Evolutionary conservation across 2,113 vertebrate species (phyloP), one percentile per base, ranked within the genome.

Genomic region (Vireo altiloquus): DNA sequence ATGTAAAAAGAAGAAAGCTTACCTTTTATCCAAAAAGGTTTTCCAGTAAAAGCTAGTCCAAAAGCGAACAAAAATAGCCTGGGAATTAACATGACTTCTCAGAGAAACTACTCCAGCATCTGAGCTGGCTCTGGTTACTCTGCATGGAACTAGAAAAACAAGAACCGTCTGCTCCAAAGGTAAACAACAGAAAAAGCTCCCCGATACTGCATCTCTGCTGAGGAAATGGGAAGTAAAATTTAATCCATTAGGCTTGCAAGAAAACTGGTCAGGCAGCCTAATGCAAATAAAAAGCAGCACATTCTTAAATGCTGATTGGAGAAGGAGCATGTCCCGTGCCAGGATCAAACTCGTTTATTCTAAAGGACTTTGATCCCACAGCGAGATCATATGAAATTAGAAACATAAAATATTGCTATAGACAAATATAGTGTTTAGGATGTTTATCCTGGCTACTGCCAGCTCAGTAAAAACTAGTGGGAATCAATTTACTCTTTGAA

Each of bases 231-330:
- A 95, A 97, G 88, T 93, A 90, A 90, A 95, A 91, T 66, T 79
- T 59, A 81, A 94, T 82, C 85, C 66, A 78, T 17, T 16, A 35
- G 82, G 76, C 81, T 90, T 28, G 70, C 9, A 44, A 89, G 63
- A 70, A 93, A 96, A 96, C 96, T 94, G 95, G 96, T 97, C 82
- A 76, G 95, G 28, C 96, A 76, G 88, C 94, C 82, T 93, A 91
- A 81, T 2, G 92, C 85, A 81, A 93, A 92, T 46, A 83, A 75
- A 95, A 93, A 86, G 71, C 88, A 86, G 79, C 54, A 16, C 66
- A 5, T 72, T 77, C 71, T 64, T 35, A 47, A 68, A 42, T 35
- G 79, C 66, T 80, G 96, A 87, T 86, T 93, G 90, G 90, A 92
- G 85, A 75, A 49, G 28, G 59, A 57, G 68, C 39, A 12, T 1